Base-by-base conservation (phyloP, 2,888 invertebrate species). In the Leucoma salicis region DNA sequence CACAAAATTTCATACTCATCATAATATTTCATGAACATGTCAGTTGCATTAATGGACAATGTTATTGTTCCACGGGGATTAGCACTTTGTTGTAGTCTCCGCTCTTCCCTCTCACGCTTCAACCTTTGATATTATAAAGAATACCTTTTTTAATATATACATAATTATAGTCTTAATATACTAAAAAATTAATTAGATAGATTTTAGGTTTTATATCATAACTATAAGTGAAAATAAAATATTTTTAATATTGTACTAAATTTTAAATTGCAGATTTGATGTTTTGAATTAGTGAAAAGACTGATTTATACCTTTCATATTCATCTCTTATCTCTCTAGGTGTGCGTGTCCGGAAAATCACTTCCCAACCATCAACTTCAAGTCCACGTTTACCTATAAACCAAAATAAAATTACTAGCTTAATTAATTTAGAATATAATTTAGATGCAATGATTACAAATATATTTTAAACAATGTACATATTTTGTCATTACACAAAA, bases 261-360 rank as follows among this genome's bases (percentile, higher is more conserved):
- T n/a, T 2, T 3, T 27, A 10, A 27, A 12, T 27, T 11, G 4
- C 21, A 6, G 4, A 6, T 21, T 27, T 8, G n/a, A 27, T 27
- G 5, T 27, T 27, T 5, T 10, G 13, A 29, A 13, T 2, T 12
- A 14, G 21, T 21, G n/a, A n/a, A n/a, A n/a, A n/a, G n/a, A n/a
- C n/a, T n/a, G n/a, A n/a, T 29, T 29, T 12, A 21, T 71, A 89
- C 90, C 97, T 93, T 82, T 99, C 98, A 90, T 97, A 99, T 84
- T 99, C 99, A 47, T 98, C 98, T 42, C 98, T 91, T 44, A 99
- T 99, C 91, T 99, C 99, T 58, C 96, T 94, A 1, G 99, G 97
- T 2, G 98, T 98, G 75, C 95, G 95, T 1, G 96, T 96, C 25
- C 97, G 91, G 66, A 97, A 95, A 18, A 99, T 95, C 21, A 99